phyloP scores from a whole-genome alignment of 2,113 vertebrate species.

The Hylia prasina region DNA sequence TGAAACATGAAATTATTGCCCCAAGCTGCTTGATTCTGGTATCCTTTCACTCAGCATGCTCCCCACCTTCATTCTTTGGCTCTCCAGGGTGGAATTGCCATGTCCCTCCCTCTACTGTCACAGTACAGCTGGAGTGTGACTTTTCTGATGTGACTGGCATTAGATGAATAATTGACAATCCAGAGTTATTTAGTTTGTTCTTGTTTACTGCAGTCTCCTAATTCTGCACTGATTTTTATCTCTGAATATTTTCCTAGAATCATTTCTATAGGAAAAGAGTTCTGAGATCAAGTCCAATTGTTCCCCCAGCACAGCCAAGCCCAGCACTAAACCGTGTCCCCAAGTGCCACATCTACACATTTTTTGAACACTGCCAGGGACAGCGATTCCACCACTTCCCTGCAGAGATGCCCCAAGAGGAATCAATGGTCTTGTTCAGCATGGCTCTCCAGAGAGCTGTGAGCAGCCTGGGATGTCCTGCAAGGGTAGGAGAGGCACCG shows the following conservation, averaged over 20 bases:
- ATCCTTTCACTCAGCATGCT: background rate
- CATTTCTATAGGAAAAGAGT: background rate
- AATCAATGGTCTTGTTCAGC: background rate
- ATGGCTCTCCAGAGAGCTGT: background rate
- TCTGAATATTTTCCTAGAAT: background rate
- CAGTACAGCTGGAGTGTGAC: background rate
- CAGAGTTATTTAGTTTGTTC: background rate
- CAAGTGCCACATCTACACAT: background rate
- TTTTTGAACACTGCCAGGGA: background rate
- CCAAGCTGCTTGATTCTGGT: background rate
- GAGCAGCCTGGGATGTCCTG: background rate
- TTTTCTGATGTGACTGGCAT: background rate
- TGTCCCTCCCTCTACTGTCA: background rate
- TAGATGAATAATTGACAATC: background rate
- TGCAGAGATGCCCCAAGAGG: background rate
- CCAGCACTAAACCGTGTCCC: background rate
- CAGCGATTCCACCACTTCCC: background rate
- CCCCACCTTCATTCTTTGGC: background rate
- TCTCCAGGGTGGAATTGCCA: background rate
- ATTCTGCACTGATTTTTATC: background rate
- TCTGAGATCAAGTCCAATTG: background rate
- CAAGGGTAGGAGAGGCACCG: background rate
- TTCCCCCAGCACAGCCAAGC: background rate
- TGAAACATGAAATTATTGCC: background rate
- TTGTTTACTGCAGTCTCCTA: background rate